Evolutionary conservation across 2,888 invertebrate genomes (phyloP).

Genomic region (Caenorhabditis sp.): DNA sequence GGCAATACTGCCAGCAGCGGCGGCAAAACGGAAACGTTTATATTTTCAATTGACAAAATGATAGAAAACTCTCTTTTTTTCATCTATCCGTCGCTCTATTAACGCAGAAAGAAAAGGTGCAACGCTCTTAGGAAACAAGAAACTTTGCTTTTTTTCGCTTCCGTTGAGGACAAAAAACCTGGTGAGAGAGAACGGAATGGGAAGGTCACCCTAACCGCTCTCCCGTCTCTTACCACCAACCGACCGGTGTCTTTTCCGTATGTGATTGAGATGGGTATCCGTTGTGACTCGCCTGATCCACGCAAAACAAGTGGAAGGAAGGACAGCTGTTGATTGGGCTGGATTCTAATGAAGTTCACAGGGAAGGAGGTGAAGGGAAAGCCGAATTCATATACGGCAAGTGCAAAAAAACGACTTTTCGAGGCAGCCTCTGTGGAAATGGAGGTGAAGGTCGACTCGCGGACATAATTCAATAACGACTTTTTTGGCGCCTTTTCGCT

Average conservation of each 20-base stretch:
- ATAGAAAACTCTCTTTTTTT: neutral
- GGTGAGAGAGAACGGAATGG: constrained; percentile 1
- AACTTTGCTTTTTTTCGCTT: neutral
- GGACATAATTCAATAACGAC: constrained; percentile 7
- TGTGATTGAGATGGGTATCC: constrained; percentile 51
- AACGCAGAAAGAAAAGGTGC: neutral
- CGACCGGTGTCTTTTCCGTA: constrained; percentile 24
- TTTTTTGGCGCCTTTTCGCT: constrained; percentile 23
- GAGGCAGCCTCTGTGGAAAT: neutral
- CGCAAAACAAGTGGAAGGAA: constrained; percentile 31
- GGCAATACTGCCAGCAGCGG: neutral
- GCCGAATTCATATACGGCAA: no score
- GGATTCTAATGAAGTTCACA: constrained; percentile 6
- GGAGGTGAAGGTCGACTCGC: constrained; percentile 24
- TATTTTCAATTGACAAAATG: neutral
- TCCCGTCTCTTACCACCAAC: constrained; percentile 1
- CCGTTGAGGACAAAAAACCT: constrained; percentile 1
- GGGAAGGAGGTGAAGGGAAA: neutral
- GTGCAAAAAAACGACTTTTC: neutral
- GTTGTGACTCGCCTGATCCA: constrained; percentile 16
- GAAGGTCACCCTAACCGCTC: constrained; percentile 22
- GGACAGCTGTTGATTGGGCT: constrained; percentile 32
- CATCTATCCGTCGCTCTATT: neutral
- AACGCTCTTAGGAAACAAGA: no score
- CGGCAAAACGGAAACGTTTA: neutral